phyloP scores from a whole-genome alignment of 2,888 invertebrate genomes.

The Mythimna ferrago region DNA sequence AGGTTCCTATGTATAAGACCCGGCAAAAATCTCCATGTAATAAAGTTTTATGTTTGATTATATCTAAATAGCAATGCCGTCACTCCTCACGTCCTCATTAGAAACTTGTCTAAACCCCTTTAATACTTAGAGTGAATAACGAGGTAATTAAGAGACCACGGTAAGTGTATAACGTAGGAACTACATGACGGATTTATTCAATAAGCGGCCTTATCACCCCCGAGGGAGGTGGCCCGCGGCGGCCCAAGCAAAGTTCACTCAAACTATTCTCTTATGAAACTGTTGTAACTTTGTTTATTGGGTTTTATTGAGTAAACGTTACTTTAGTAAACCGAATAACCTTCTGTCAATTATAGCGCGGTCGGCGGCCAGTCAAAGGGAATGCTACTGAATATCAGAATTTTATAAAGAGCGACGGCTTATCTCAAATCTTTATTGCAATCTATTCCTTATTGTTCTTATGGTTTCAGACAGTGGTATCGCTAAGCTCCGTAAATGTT shows the following conservation, averaged over 20 bases:
- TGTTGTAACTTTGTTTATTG: conserved; percentile 25
- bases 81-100: background rate
- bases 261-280: conserved; percentile 3
- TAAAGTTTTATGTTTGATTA: too few relatives aligned
- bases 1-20: too few relatives aligned
- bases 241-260: background rate
- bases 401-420: too few relatives aligned
- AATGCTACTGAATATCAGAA: too few relatives aligned
- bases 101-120: background rate
- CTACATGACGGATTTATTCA: conserved; percentile 26
- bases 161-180: conserved; percentile 3
- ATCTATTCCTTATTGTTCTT: too few relatives aligned
- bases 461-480: too few relatives aligned
- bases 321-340: background rate
- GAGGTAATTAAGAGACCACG: conserved; percentile 21
- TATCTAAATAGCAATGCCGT: background rate
- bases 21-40: too few relatives aligned
- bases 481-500: too few relatives aligned
- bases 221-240: conserved; percentile 1
- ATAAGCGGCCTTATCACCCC: conserved; percentile 28
- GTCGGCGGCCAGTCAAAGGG: too few relatives aligned
- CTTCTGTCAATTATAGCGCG: background rate
- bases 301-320: conserved; percentile 23
- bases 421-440: too few relatives aligned
- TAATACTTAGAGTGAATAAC: conserved; percentile 5